phyloP scores from a whole-genome alignment of 2,888 invertebrate species.

The Agriopis marginaria region DNA sequence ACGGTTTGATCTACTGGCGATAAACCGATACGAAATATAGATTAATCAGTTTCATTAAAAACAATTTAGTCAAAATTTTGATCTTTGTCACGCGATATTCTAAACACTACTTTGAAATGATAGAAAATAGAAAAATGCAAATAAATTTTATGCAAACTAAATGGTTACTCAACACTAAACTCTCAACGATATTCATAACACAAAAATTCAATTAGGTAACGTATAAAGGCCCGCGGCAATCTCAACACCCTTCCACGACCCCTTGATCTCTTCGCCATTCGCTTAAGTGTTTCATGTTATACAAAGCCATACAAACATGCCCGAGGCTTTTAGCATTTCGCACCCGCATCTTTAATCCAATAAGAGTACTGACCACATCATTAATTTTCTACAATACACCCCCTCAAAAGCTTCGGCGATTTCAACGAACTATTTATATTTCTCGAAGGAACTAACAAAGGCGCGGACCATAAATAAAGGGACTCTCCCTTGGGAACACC shows the following conservation, averaged over 20 bases:
- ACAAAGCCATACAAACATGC: conserved; percentile 76
- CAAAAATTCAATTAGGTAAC: conserved; percentile 60
- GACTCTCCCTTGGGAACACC: conserved; percentile 70
- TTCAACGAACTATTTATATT: conserved; percentile 85
- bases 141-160: conserved; percentile 23
- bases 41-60: conserved; percentile 29
- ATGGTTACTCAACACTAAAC: conserved; percentile 29
- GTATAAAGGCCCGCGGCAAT: conserved; percentile 56
- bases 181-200: conserved; percentile 51
- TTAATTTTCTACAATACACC: conserved; percentile 84
- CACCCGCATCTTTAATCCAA: conserved; percentile 78
- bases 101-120: background rate
- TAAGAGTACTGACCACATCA: conserved; percentile 83
- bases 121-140: background rate
- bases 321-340: conserved; percentile 79
- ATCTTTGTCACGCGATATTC: background rate
- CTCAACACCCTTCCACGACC: conserved; percentile 53
- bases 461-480: conserved; percentile 81
- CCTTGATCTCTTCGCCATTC: conserved; percentile 63
- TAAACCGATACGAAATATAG: conserved; percentile 34
- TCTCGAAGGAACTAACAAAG: conserved; percentile 79
- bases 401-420: conserved; percentile 79
- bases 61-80: background rate
- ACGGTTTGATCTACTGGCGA: conserved; percentile 57
- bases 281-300: conserved; percentile 77